These are phyloP conservation scores for Zaprionus ghesquierei DNA, from an alignment of 1,140 invertebrate genomes.

Conservation along the genomic window DNA sequence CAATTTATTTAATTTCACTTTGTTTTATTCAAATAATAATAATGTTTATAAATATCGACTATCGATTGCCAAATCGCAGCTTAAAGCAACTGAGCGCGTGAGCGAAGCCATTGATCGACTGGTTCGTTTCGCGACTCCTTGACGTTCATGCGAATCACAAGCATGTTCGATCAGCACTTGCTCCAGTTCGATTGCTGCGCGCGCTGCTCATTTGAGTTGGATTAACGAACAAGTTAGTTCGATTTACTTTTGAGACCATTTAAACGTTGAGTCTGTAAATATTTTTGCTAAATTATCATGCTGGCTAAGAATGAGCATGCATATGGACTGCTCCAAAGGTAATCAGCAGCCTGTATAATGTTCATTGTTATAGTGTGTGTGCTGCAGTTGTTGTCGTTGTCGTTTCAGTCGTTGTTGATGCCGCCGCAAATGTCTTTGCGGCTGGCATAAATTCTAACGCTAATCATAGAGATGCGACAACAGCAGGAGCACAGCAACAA, in stretches of 20 bases:
- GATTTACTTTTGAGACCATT: background rate
- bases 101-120: background rate
- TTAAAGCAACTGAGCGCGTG: too few relatives aligned
- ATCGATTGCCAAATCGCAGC: background rate
- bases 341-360: background rate
- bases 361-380: background rate
- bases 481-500: constrained; percentile 24
- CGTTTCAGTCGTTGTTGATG: constrained; percentile 35
- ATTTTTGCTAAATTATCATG: background rate
- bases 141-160: background rate
- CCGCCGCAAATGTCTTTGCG: constrained; percentile 57
- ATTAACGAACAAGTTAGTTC: background rate
- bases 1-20: too few relatives aligned
- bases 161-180: background rate
- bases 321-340: too few relatives aligned
- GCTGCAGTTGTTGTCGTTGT: background rate
- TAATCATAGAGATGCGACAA: constrained; percentile 67
- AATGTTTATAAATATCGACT: too few relatives aligned
- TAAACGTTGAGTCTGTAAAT: background rate
- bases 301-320: too few relatives aligned
- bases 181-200: background rate
- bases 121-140: too few relatives aligned
- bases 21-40: too few relatives aligned
- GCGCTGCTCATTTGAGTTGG: background rate
- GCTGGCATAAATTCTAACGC: constrained; percentile 66